Evolutionary conservation across 2,797 vertebrate species (phyloP).

Genomic region (Nannoperca obscura): DNA sequence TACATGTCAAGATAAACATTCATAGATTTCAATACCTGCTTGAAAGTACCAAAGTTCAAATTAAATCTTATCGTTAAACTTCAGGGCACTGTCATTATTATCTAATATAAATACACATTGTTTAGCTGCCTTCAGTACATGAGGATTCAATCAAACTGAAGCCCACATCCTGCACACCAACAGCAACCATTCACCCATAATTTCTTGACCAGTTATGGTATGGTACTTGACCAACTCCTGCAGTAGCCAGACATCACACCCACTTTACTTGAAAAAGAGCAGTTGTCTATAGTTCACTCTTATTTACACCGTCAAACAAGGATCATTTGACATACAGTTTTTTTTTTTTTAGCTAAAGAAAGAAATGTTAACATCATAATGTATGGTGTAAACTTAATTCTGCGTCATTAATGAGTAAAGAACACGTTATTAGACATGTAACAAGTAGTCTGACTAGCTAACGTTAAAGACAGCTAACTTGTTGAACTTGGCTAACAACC

Average conservation of each 20-base stretch:
- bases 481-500: constrained; percentile 26
- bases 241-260: neutral
- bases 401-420: neutral
- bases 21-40: neutral
- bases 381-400: neutral
- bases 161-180: neutral
- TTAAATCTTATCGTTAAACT: neutral
- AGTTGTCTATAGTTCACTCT: neutral
- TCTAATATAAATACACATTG: neutral
- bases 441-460: neutral
- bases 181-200: neutral
- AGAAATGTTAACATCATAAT: too few species aligned
- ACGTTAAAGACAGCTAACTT: constrained; percentile 8
- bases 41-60: neutral
- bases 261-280: neutral
- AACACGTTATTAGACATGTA: constrained; percentile 3
- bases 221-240: neutral
- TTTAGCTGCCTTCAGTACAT: neutral
- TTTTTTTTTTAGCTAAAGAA: neutral
- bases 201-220: constrained; percentile 21
- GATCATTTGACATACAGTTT: neutral
- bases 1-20: neutral
- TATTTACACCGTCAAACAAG: neutral
- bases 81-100: neutral
- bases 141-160: neutral